Conservation (phyloP, 2,888 invertebrate genomes). For the Temnothorax rugatulus region DNA sequence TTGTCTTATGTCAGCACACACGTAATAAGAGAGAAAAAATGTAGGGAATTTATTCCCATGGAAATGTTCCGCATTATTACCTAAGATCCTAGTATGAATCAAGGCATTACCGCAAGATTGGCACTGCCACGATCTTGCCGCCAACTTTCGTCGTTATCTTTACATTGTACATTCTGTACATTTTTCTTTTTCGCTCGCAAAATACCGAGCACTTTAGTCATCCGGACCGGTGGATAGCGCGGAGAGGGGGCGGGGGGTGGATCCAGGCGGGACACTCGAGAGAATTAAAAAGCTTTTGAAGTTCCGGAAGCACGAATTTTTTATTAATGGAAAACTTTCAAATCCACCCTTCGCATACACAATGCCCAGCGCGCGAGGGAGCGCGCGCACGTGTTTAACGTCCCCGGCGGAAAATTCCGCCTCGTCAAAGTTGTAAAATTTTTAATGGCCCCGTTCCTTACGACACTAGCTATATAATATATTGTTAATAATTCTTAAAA, state of each 20-base stretch:
- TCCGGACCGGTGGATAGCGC: background rate
- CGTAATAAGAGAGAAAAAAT: background rate
- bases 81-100: slow-evolving; percentile 1
- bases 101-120: slow-evolving; percentile 7
- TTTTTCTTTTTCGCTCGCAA: slow-evolving; percentile 43
- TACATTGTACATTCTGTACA: slow-evolving; percentile 39
- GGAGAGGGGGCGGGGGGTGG: background rate
- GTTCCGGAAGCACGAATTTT: slow-evolving; percentile 72
- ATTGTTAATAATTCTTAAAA: slow-evolving; percentile 42
- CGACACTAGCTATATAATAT: slow-evolving; percentile 15
- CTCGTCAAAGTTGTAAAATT: slow-evolving; percentile 49
- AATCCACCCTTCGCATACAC: slow-evolving; percentile 56
- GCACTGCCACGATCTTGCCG: slow-evolving; percentile 13
- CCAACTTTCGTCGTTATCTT: slow-evolving; percentile 34
- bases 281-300: slow-evolving; percentile 78
- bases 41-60: background rate
- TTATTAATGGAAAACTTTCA: slow-evolving; percentile 68
- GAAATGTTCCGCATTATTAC: background rate
- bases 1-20: background rate
- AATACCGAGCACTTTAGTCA: slow-evolving; percentile 46
- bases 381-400: slow-evolving; percentile 45
- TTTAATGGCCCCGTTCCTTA: slow-evolving; percentile 32
- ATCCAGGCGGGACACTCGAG: slow-evolving; percentile 57
- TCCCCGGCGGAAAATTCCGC: slow-evolving; percentile 67
- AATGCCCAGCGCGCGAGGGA: slow-evolving; percentile 17